These are phyloP conservation scores for Speoplatyrhinus poulsoni DNA, from an alignment of 2,113 vertebrate genomes.

Conservation along the genomic window DNA sequence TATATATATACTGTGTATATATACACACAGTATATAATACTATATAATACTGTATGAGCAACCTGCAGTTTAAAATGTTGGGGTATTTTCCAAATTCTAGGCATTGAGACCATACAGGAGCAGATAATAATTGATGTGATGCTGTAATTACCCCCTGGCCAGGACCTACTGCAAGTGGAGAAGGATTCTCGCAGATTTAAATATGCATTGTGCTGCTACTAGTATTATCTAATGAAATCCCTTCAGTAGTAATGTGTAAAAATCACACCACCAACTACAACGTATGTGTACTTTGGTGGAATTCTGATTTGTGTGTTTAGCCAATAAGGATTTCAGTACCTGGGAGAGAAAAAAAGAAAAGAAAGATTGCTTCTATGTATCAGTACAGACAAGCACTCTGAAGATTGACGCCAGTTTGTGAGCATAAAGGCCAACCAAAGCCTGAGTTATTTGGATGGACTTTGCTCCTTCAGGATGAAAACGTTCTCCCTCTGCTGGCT, in stretches of 20 bases:
- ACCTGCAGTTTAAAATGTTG: not conserved
- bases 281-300: not conserved
- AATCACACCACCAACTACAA: not conserved
- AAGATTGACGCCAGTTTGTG: slow-evolving; percentile 50
- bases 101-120: slow-evolving; percentile 10
- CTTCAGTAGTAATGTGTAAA: not conserved
- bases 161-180: not conserved
- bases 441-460: slow-evolving; percentile 12
- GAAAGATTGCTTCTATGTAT: slow-evolving; percentile 63
- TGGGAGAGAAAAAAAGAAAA: slow-evolving; percentile 25
- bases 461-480: not conserved
- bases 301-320: slow-evolving; percentile 17
- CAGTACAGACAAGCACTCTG: slow-evolving; percentile 48
- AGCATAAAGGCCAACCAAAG: slow-evolving; percentile 23
- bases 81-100: slow-evolving; percentile 3
- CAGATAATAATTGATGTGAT: slow-evolving; percentile 37
- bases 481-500: slow-evolving; percentile 23
- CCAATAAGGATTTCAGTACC: slow-evolving; percentile 31
- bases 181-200: too few relatives aligned
- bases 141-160: slow-evolving; percentile 20
- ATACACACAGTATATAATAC: too few relatives aligned
- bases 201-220: not conserved
- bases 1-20: too few relatives aligned
- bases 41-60: not conserved
- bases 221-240: not conserved